Conservation (phyloP, 2,888 invertebrate species). For the Ischnus inquisitorius region DNA sequence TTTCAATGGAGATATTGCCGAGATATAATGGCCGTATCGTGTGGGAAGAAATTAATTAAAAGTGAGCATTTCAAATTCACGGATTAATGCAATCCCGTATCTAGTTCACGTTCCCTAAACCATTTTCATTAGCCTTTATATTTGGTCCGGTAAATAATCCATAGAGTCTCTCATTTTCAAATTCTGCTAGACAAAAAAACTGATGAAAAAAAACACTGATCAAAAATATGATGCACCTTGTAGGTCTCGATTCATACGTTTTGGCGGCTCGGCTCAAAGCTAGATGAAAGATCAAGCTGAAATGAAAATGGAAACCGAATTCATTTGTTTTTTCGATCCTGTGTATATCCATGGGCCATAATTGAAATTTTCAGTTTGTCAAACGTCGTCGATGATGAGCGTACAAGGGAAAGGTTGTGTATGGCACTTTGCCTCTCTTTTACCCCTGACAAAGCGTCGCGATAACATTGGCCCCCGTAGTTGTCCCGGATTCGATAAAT, state of each 20-base stretch:
- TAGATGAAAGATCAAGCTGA: neutral
- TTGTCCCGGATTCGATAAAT: conserved; percentile 40
- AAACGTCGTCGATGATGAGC: neutral
- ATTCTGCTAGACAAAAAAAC: no score
- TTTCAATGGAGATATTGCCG: neutral
- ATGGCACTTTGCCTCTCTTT: conserved; percentile 16
- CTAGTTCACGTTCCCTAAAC: no score
- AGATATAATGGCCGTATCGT: neutral
- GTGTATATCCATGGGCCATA: neutral
- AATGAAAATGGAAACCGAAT: neutral
- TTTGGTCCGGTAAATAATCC: no score
- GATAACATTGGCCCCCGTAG: conserved; percentile 24
- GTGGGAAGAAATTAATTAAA: neutral
- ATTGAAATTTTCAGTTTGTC: neutral
- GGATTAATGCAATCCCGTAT: no score
- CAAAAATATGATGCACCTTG: no score
- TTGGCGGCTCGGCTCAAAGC: neutral
- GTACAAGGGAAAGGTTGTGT: neutral
- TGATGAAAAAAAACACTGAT: no score
- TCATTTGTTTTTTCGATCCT: neutral
- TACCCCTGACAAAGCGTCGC: conserved; percentile 25
- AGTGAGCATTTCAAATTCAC: neutral
- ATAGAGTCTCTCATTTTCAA: no score
- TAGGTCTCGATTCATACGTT: neutral
- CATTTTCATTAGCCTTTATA: no score